Percentiles rank a stretch among this genome's conserved stretches.
Conservation (phyloP, 1,140 invertebrate genomes). For the Pogonus chalceus region DNA sequence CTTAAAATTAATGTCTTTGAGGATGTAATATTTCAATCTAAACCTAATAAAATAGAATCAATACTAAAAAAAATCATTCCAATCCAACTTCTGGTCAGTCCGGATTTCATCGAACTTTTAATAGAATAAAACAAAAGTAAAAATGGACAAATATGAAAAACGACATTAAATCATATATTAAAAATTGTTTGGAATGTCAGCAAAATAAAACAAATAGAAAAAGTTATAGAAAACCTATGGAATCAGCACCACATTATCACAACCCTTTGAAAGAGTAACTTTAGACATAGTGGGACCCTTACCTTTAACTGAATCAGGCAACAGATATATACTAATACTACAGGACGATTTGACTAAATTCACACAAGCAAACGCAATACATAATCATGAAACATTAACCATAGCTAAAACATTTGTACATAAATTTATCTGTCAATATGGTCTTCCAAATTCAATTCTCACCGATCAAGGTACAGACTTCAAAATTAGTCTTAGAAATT, state of each 20-base stretch:
- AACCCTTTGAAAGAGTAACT: not conserved
- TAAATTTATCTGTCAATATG: conserved; percentile 22
- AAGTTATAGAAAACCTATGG: conserved; percentile 27
- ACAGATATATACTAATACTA: conserved; percentile 24
- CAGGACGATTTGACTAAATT: conserved; percentile 27
- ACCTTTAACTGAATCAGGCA: conserved; percentile 13
- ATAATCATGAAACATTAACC: conserved; percentile 29
- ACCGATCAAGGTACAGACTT: conserved; percentile 29
- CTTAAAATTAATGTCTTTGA: not conserved
- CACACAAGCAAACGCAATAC: conserved; percentile 24
- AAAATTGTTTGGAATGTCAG: not conserved
- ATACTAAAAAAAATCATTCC: not conserved
- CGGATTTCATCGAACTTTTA: conserved; percentile 2
- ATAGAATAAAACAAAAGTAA: not conserved
- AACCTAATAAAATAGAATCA: not conserved
- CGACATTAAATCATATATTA: not conserved
- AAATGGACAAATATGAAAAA: conserved; percentile 10
- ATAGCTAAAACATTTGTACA: conserved; percentile 23
- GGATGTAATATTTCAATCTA: not conserved
- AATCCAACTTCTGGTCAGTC: no score
- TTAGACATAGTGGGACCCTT: conserved; percentile 25
- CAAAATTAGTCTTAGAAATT: conserved; percentile 25
- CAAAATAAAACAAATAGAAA: not conserved
- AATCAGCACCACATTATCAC: no score
- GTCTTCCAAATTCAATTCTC: conserved; percentile 19